phyloP scores from a whole-genome alignment of 35 echinoderm and acorn worm species.

The Diadema setosum region DNA sequence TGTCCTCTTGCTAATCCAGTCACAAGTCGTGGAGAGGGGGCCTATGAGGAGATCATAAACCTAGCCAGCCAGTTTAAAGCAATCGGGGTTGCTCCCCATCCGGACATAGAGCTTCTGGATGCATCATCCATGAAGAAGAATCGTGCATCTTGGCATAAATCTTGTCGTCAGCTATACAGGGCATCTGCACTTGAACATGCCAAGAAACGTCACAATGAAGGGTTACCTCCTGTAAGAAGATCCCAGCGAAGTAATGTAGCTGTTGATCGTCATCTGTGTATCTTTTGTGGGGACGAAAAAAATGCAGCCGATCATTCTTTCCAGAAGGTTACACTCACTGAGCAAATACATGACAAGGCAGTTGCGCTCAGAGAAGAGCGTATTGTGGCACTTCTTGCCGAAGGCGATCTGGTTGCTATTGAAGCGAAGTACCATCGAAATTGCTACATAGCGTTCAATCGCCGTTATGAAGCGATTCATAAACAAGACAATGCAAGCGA shows the following conservation, averaged over 20 bases:
- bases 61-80: conserved; percentile 16
- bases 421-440: conserved; percentile 32
- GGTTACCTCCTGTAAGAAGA: no score
- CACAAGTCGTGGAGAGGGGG: background rate
- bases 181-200: conserved; percentile 21
- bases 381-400: conserved; percentile 16
- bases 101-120: conserved; percentile 3
- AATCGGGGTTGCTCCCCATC: conserved; percentile 20
- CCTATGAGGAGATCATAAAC: background rate
- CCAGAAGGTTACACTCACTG: conserved; percentile 7
- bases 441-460: conserved; percentile 16
- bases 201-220: conserved; percentile 28
- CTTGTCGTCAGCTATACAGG: conserved; percentile 15
- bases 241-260: background rate
- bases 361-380: no score
- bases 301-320: conserved; percentile 11
- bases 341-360: background rate
- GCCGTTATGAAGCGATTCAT: conserved; percentile 25
- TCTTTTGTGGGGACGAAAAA: conserved; percentile 18
- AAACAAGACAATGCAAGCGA: conserved; percentile 11
- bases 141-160: conserved; percentile 26
- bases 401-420: no score
- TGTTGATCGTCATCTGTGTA: conserved; percentile 24
- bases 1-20: conserved; percentile 28
- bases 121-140: background rate